Conservation (phyloP, 2,888 invertebrate species). For the Macaria notata region DNA sequence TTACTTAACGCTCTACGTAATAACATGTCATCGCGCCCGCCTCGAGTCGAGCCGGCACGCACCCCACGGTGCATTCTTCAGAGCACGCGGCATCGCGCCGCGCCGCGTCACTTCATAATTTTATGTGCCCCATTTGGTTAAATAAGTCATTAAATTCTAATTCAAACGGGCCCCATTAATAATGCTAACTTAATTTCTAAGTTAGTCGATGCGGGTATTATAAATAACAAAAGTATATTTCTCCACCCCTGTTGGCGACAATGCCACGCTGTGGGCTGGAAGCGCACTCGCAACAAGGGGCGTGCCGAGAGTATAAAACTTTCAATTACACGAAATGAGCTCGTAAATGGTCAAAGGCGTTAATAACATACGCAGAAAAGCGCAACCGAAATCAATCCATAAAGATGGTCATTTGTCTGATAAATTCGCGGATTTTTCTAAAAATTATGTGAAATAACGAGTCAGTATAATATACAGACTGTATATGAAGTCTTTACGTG, state of each 20-base stretch:
- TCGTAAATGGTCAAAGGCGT: neutral
- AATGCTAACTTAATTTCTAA: constrained; percentile 19
- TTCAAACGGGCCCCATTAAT: constrained; percentile 14
- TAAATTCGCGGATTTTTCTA: neutral
- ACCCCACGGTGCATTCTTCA: no score
- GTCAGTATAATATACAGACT: no score
- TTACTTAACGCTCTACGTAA: constrained; percentile 32
- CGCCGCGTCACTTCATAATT: constrained; percentile 7
- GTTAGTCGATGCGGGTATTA: constrained; percentile 17
- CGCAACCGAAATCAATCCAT: neutral
- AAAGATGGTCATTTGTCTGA: neutral
- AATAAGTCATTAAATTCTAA: constrained; percentile 21
- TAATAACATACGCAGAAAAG: neutral
- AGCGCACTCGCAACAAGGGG: neutral
- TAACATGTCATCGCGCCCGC: constrained; percentile 29
- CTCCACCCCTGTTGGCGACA: constrained; percentile 14
- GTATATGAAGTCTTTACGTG: no score
- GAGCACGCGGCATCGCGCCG: neutral
- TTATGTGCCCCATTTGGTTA: constrained; percentile 18
- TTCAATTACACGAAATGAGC: neutral
- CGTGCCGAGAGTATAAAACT: neutral
- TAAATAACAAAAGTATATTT: constrained; percentile 12
- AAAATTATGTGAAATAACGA: neutral
- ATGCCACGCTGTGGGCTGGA: neutral
- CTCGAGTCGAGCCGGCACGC: constrained; percentile 1